Conservation (phyloP, 1,140 invertebrate species). For the Zaprionus camerounensis region DNA sequence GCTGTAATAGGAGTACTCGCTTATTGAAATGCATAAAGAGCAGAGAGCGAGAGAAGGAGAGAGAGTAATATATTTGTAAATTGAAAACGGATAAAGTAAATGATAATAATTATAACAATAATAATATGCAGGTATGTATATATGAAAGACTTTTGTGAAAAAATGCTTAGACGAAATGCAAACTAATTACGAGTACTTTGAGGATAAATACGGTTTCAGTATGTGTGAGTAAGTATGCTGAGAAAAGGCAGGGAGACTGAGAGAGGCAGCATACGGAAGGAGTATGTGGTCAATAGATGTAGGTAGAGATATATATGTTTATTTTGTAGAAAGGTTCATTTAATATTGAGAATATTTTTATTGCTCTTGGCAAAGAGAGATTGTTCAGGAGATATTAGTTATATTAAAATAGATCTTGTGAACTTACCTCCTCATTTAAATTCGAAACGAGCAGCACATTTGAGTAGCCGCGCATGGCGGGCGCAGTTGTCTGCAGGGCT, state of each 20-base stretch:
- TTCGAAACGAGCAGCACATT: slow-evolving; percentile 95
- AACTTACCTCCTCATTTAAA: slow-evolving; percentile 94
- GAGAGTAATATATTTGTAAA: neutral
- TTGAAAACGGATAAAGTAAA: slow-evolving; percentile 1
- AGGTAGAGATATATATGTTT: neutral
- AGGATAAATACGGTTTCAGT: slow-evolving; percentile 15
- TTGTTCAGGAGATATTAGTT: neutral
- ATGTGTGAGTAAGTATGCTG: slow-evolving; percentile 24
- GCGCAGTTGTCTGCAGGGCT: slow-evolving; percentile 87
- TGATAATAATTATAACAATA: slow-evolving; percentile 21
- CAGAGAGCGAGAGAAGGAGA: neutral
- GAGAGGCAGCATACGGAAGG: neutral
- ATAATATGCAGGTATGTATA: slow-evolving; percentile 10
- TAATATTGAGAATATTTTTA: neutral
- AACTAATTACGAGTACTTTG: slow-evolving; percentile 60
- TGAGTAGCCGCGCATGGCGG: slow-evolving; percentile 88
- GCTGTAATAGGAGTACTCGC: slow-evolving; percentile 11
- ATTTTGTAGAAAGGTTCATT: neutral
- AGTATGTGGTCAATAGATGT: neutral
- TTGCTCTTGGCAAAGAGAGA: neutral
- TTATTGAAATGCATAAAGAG: slow-evolving; percentile 9
- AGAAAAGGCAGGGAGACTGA: neutral
- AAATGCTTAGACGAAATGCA: slow-evolving; percentile 53
- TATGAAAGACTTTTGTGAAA: slow-evolving; percentile 26
- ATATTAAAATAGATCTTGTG: neutral